Evolutionary conservation across 2,113 vertebrate genomes (phyloP).

Genomic region (Microcebus lehilahytsara): DNA sequence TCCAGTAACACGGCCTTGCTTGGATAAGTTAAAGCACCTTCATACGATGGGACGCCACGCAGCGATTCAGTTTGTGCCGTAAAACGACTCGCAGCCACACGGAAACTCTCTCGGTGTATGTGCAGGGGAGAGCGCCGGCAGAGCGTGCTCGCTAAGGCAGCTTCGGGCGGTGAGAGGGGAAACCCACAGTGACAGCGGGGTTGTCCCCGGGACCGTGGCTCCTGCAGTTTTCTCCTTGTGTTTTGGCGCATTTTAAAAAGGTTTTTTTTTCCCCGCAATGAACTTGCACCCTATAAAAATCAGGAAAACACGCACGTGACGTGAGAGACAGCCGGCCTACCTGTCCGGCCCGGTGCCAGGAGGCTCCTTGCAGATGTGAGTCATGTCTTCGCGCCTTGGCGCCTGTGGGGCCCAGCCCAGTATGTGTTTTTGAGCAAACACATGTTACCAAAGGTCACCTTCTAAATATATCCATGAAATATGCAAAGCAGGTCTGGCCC

Average conservation of each 20-base stretch:
- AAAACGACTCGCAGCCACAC: not conserved
- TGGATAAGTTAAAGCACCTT: not conserved
- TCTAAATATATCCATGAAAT: not conserved
- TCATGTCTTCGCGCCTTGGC: not conserved
- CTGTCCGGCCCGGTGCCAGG: fast-evolving
- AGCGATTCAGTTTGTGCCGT: not conserved
- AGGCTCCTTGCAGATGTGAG: not conserved
- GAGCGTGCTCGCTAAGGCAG: fast-evolving
- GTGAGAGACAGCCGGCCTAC: too few relatives aligned
- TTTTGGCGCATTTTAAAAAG: not conserved
- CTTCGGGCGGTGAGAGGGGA: not conserved
- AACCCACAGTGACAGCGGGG: too few relatives aligned
- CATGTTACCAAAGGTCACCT: not conserved
- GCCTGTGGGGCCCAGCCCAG: not conserved
- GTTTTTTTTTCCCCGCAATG: not conserved
- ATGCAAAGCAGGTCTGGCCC: not conserved
- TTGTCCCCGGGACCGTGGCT: not conserved
- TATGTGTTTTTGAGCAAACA: not conserved
- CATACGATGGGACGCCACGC: not conserved
- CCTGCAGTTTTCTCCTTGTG: not conserved
- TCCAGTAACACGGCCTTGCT: not conserved
- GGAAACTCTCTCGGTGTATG: not conserved
- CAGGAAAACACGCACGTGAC: too few relatives aligned
- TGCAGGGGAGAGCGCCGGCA: not conserved
- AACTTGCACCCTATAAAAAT: not conserved